Percentiles rank a stretch among this genome's conserved stretches.
These are phyloP conservation scores for Euglossa dilemma DNA, from an alignment of 1,140 invertebrate species.

Conservation along the genomic window DNA sequence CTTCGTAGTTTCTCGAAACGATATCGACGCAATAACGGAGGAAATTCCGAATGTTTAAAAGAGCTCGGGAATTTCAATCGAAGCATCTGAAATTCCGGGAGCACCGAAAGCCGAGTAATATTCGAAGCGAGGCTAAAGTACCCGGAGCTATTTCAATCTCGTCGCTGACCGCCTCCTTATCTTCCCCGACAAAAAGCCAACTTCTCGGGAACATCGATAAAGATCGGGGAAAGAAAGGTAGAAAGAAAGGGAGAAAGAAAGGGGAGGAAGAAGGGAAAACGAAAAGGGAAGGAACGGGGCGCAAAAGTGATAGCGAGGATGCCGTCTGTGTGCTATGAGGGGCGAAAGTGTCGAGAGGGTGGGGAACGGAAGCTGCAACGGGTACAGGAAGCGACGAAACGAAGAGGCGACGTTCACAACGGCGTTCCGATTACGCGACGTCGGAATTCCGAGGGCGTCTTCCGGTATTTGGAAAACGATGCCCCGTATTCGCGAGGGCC, in stretches of 20 bases:
- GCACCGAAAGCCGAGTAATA: conserved; percentile 15
- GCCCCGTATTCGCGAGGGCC: conserved; percentile 67
- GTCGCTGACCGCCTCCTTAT: background rate
- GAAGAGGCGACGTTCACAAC: conserved; percentile 31
- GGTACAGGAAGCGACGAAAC: conserved; percentile 5
- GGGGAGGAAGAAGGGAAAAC: background rate
- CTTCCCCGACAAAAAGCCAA: background rate
- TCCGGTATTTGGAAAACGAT: conserved; percentile 76
- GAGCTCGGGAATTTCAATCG: conserved; percentile 11
- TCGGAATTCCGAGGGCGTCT: conserved; percentile 73
- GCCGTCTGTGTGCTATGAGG: background rate
- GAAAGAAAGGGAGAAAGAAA: background rate
- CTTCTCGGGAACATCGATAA: background rate
- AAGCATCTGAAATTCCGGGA: conserved; percentile 12
- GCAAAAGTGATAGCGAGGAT: background rate
- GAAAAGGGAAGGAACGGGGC: background rate
- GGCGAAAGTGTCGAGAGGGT: background rate
- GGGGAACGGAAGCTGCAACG: background rate
- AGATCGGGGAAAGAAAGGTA: background rate
- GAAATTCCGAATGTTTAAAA: conserved; percentile 15
- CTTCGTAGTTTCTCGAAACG: background rate
- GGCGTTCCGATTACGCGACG: conserved; percentile 70
- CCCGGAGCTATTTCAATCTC: background rate
- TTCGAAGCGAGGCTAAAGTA: background rate
- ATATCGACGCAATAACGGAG: background rate